Conservation (phyloP, 2,888 invertebrate species). For the Polydrusus tereticollis region DNA sequence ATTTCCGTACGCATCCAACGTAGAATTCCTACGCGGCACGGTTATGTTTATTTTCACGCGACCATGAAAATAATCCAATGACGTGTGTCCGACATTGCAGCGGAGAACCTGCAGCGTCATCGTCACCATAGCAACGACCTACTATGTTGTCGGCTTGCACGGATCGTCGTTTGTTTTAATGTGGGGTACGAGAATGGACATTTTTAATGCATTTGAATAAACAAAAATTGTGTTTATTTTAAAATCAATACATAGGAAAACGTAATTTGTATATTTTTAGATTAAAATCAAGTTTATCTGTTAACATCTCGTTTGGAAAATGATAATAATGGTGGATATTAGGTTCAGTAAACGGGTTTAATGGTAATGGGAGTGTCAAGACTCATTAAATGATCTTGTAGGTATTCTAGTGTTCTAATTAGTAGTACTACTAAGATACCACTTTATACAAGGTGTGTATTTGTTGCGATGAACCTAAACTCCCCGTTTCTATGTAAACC, state of each 20-base stretch:
- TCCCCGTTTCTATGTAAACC: too few relatives aligned
- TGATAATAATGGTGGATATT: too few relatives aligned
- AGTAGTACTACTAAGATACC: too few relatives aligned
- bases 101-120: conserved; percentile 60
- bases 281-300: not conserved
- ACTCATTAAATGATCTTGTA: too few relatives aligned
- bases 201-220: conserved; percentile 15
- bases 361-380: too few relatives aligned
- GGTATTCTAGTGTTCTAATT: too few relatives aligned
- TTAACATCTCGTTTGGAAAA: too few relatives aligned
- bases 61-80: conserved; percentile 41
- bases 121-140: conserved; percentile 63
- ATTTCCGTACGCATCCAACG: conserved; percentile 53
- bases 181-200: conserved; percentile 49
- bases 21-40: conserved; percentile 25
- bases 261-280: not conserved
- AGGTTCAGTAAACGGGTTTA: too few relatives aligned
- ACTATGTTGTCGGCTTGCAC: conserved; percentile 60
- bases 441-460: too few relatives aligned
- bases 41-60: conserved; percentile 40
- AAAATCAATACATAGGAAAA: conserved; percentile 13
- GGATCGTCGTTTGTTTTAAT: conserved; percentile 37
- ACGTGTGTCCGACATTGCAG: conserved; percentile 56
- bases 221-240: conserved; percentile 6
- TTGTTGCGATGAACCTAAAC: too few relatives aligned